Evolutionary conservation across 2,797 vertebrate genomes (phyloP), one percentile per base, ranked within the genome.

Genomic region (Rhabdomys pumilio): DNA sequence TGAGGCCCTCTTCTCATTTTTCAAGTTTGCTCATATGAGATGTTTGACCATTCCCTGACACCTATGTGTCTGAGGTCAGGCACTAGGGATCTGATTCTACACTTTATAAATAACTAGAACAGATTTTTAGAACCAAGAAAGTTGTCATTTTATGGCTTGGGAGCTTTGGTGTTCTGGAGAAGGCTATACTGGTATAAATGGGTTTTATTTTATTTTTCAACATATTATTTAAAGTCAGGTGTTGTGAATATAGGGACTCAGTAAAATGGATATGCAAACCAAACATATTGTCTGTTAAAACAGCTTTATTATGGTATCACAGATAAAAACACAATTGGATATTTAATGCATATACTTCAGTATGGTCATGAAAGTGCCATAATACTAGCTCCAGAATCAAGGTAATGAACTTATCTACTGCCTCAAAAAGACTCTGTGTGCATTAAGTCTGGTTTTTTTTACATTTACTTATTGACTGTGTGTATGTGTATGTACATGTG

Each of bases 191-290:
- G n/a, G 2, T 77, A 31, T 91, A 72, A 94, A 72, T 65, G 26
- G 29, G 72, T 83, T 38, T 55, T 81, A 85, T 67, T 88, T 41
- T 88, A 22, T 88, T n/a, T 85, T 24, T 88, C 61, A 61, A 10
- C 17, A 31, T 8, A n/a, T 93, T 19, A 92, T 34, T 86, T 94
- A 61, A 57, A 92, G 57, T 72, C 20, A 97, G 38, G n/a, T 73
- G 73, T 29, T 91, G 15, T 20, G 53, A 76, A 72, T 88, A 47
- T 91, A 15, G n/a, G 19, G 31, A 67, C 34, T 87, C n/a, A 72
- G 89, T 90, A 34, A 89, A 94, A 20, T 81, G 75, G 17, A 77
- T 53, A 76, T 0, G 34, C 73, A 93, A 89, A 57, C 20, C 6
- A 80, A 53, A 65, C 26, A 57, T 26, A 5, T 13, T 77, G 47